Conservation (phyloP, 1,140 invertebrate genomes). For the Maniola jurtina region DNA sequence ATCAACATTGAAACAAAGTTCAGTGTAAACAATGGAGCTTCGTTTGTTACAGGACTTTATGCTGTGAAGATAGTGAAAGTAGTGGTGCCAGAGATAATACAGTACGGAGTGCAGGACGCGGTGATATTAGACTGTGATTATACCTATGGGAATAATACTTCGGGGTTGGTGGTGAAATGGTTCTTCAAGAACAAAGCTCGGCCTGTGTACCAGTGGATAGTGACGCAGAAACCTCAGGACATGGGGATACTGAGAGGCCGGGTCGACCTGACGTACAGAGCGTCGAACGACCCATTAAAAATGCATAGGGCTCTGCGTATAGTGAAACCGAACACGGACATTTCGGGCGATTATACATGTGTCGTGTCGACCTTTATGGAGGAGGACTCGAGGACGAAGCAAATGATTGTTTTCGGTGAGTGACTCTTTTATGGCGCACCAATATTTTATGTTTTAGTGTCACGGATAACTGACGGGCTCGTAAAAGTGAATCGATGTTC, state of each 20-base stretch:
- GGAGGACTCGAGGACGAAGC: conserved; percentile 82
- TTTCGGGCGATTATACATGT: conserved; percentile 87
- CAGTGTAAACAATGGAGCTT: conserved; percentile 26
- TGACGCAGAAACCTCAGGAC: conserved; percentile 80
- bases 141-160: conserved; percentile 78
- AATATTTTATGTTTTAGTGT: conserved; percentile 24
- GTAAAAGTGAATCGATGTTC: neutral
- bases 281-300: conserved; percentile 79
- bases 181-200: conserved; percentile 84
- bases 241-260: conserved; percentile 82
- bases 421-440: conserved; percentile 23
- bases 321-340: conserved; percentile 82
- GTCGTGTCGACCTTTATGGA: conserved; percentile 84
- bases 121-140: conserved; percentile 89
- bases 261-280: conserved; percentile 82
- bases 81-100: conserved; percentile 83
- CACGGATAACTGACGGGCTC: conserved; percentile 1
- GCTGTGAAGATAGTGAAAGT: conserved; percentile 83
- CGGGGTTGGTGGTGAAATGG: conserved; percentile 88
- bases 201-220: conserved; percentile 89
- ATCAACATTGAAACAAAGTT: conserved; percentile 18
- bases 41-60: conserved; percentile 68
- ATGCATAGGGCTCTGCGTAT: conserved; percentile 84
- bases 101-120: conserved; percentile 82
- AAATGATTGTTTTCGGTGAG: conserved; percentile 87